phyloP scores from a whole-genome alignment of 2,113 vertebrate species.

The Callocephalon fimbriatum region DNA sequence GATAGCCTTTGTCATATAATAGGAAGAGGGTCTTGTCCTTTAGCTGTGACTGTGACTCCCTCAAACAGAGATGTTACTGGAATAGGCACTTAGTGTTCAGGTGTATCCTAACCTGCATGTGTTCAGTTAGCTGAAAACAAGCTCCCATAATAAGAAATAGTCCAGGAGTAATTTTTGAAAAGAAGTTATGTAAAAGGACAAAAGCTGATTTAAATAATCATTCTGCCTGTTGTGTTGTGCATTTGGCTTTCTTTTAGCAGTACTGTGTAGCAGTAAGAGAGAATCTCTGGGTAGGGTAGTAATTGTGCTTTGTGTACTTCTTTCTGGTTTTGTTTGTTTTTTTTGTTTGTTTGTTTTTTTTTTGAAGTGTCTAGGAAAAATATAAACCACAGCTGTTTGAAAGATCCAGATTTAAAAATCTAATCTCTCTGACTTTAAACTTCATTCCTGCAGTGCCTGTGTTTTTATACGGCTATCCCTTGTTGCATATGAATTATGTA shows the following conservation, averaged over 20 bases:
- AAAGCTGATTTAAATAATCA: neutral
- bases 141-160: neutral
- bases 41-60: neutral
- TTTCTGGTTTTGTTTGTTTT: neutral
- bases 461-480: neutral
- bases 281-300: neutral
- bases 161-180: neutral
- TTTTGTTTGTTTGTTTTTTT: too few species aligned
- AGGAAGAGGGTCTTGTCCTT: neutral
- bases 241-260: neutral
- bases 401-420: neutral
- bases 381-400: neutral
- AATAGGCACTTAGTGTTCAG: accelerated
- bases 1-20: accelerated
- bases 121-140: neutral
- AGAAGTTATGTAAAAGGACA: neutral
- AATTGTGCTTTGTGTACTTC: neutral
- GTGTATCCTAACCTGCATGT: accelerated
- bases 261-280: neutral
- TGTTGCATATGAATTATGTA: neutral
- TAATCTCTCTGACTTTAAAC: neutral
- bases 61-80: accelerated
- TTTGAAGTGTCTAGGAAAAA: neutral
- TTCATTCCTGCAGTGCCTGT: neutral
- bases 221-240: neutral